Evolutionary conservation across 2,888 invertebrate genomes (phyloP).

Genomic region (Sussaba pulchella): DNA sequence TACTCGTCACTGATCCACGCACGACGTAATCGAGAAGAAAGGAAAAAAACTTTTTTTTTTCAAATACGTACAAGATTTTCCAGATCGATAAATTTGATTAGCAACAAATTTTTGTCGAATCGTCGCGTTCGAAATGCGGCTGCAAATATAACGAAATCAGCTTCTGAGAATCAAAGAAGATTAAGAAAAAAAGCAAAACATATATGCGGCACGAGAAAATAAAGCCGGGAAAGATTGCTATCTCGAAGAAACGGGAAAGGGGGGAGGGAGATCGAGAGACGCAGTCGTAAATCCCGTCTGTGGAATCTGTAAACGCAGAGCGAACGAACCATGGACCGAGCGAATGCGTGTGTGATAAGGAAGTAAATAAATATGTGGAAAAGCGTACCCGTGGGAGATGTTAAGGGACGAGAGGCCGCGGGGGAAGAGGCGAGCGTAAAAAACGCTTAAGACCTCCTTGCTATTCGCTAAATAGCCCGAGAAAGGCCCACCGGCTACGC

Average conservation of each 20-base stretch:
- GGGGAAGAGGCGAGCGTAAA: constrained; percentile 35
- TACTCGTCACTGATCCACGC: not conserved
- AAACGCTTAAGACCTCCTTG: constrained; percentile 55
- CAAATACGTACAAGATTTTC: not conserved
- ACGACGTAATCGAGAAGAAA: not conserved
- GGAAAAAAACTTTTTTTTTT: not conserved
- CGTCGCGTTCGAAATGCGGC: constrained; percentile 2
- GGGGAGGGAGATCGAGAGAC: constrained; percentile 25
- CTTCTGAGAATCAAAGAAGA: constrained; percentile 37
- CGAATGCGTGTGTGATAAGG: constrained; percentile 71
- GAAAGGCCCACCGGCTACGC: constrained; percentile 62
- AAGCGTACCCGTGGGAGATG: constrained; percentile 77
- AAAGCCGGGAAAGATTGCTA: constrained; percentile 58
- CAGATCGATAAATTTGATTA: too few relatives aligned
- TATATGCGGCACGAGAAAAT: constrained; percentile 73
- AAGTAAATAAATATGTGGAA: constrained; percentile 82
- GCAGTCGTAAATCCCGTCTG: constrained; percentile 61
- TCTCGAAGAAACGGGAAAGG: constrained; percentile 39
- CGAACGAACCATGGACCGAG: constrained; percentile 49
- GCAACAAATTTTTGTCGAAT: not conserved
- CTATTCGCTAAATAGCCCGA: constrained; percentile 57
- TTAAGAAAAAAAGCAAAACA: constrained; percentile 71
- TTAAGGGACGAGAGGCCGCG: constrained; percentile 32
- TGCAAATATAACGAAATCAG: not conserved
- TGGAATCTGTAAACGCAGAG: constrained; percentile 56